Evolutionary conservation across 2,888 invertebrate genomes (phyloP).

Genomic region (Patella ulyssiponensis): DNA sequence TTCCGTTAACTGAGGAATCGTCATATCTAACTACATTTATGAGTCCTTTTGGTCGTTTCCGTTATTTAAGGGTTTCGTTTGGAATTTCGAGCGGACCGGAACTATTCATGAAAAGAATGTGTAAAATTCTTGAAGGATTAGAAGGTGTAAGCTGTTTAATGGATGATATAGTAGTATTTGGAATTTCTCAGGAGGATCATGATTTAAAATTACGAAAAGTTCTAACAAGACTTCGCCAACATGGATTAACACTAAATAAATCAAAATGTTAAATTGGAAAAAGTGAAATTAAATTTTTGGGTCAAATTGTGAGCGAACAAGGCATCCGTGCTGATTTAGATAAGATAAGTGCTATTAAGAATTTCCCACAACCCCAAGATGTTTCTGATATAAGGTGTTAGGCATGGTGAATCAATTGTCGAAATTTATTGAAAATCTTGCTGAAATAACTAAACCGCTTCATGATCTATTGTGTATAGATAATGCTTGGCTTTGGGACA

Average conservation of each 20-base stretch:
- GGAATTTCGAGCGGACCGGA: conserved; percentile 28
- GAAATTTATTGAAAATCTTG: conserved; percentile 10
- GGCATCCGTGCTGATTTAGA: conserved; percentile 20
- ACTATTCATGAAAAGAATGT: conserved; percentile 27
- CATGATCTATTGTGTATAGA: conserved; percentile 26
- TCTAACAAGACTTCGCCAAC: background rate
- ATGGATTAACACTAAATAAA: conserved; percentile 20
- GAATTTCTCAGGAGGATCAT: background rate
- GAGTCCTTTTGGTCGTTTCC: conserved; percentile 26
- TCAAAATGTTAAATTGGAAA: conserved; percentile 8
- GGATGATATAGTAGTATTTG: conserved; percentile 34
- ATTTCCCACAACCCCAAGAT: conserved; percentile 18
- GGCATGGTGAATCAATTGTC: conserved; percentile 26
- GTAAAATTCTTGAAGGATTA: conserved; percentile 17
- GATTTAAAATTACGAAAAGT: background rate
- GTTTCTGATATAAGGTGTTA: background rate
- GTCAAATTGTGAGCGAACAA: conserved; percentile 18
- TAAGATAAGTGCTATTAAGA: conserved; percentile 4
- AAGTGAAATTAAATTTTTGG: conserved; percentile 9
- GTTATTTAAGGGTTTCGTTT: conserved; percentile 23
- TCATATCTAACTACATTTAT: conserved; percentile 26
- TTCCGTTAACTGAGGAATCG: conserved; percentile 20
- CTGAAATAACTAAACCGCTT: conserved; percentile 27
- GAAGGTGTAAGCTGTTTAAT: conserved; percentile 19
- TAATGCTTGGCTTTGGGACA: conserved; percentile 32